Conservation (phyloP, 2,113 vertebrate species). For the Anolis sagrei region DNA sequence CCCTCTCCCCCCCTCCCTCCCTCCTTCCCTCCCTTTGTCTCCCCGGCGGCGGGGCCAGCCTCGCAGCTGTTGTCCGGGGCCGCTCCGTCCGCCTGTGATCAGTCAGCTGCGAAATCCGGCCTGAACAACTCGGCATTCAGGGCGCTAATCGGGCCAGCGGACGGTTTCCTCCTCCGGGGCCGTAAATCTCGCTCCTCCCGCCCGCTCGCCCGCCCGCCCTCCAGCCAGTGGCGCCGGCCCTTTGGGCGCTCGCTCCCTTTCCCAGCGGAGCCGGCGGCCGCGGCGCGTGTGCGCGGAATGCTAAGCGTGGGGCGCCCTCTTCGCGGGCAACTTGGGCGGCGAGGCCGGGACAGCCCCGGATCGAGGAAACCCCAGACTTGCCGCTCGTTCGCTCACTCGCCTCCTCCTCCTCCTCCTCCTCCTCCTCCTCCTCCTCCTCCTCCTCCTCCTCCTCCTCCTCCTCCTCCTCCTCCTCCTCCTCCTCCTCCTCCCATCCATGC, state of each 20-base stretch:
- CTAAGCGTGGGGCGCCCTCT: constrained; percentile 64
- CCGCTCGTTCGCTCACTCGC: constrained; percentile 5
- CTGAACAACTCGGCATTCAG: constrained; percentile 82
- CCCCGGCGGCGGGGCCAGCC: constrained; percentile 74
- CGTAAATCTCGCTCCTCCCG: constrained; percentile 85
- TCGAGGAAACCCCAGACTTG: constrained; percentile 35
- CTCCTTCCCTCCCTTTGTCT: constrained; percentile 81
- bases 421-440: constrained; percentile 7
- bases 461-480: constrained; percentile 28
- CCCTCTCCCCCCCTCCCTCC: constrained; percentile 76
- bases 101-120: constrained; percentile 80
- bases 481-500: constrained; percentile 17
- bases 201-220: constrained; percentile 77
- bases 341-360: constrained; percentile 21
- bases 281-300: constrained; percentile 67
- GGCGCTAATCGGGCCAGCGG: constrained; percentile 79
- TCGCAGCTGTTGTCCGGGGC: constrained; percentile 86
- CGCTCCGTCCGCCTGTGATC: constrained; percentile 85
- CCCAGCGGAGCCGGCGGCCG: constrained; percentile 48
- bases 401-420: constrained; percentile 31
- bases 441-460: not conserved
- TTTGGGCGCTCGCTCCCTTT: constrained; percentile 73
- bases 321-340: not conserved
- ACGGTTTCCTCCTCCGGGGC: constrained; percentile 80
- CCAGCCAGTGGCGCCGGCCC: constrained; percentile 81